Conservation (phyloP, 2,797 vertebrate species). For the Rallus crepitans region DNA sequence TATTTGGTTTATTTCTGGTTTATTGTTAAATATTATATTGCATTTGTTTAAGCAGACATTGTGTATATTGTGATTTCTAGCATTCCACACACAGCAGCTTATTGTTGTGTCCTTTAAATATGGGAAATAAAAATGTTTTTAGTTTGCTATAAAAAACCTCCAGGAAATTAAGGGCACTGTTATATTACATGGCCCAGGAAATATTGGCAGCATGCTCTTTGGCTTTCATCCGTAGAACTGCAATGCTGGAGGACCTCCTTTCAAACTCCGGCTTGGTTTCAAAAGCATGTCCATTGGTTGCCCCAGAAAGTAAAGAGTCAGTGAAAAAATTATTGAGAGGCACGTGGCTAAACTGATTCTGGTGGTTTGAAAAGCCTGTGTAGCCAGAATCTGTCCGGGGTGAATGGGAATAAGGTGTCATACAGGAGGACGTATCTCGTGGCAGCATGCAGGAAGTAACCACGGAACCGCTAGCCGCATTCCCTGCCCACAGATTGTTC, state of each 20-base stretch:
- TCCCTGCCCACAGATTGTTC: slow-evolving; percentile 95
- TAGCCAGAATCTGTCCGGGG: slow-evolving; percentile 92
- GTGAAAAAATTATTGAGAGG: slow-evolving; percentile 98
- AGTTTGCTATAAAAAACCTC: slow-evolving; percentile 63
- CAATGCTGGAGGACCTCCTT: slow-evolving; percentile 96
- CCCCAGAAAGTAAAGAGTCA: slow-evolving; percentile 92
- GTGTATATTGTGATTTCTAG: slow-evolving; percentile 77
- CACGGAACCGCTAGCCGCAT: slow-evolving; percentile 86
- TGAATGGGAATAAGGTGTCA: slow-evolving; percentile 92
- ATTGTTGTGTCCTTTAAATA: slow-evolving; percentile 82
- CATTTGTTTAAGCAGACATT: slow-evolving; percentile 78
- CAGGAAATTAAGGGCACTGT: background rate
- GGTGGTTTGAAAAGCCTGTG: slow-evolving; percentile 93
- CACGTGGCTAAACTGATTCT: slow-evolving; percentile 95
- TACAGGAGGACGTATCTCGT: slow-evolving; percentile 94
- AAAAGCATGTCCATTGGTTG: slow-evolving; percentile 89
- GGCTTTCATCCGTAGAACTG: slow-evolving; percentile 98
- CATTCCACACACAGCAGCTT: slow-evolving; percentile 80
- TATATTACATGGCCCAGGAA: slow-evolving; percentile 96
- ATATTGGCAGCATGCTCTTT: slow-evolving; percentile 99
- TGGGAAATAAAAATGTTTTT: slow-evolving; percentile 73
- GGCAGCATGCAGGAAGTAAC: slow-evolving; percentile 97
- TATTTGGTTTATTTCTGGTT: slow-evolving; percentile 76
- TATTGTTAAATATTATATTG: slow-evolving; percentile 81
- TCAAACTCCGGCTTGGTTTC: slow-evolving; percentile 98